Base-by-base conservation (phyloP, 1,140 invertebrate genomes). In the Ganaspis sp. region DNA sequence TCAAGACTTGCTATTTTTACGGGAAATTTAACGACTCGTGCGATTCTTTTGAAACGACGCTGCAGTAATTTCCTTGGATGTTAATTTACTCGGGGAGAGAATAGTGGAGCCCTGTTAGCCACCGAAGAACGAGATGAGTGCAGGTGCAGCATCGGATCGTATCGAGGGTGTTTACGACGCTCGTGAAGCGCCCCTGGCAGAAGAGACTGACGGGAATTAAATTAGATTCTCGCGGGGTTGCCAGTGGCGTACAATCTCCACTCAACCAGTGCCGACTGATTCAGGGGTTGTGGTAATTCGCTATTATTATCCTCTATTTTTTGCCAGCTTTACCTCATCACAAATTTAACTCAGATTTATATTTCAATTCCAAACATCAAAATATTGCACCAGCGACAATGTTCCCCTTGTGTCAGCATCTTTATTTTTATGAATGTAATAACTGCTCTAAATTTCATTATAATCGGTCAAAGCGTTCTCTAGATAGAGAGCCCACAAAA, bases 171-270 rank as follows among this genome's bases (percentile, higher is more conserved):
- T 83, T 84, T 80, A 81, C 81, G 79, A 75, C 78, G 77, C 80
- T 75, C 72, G 77, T 72, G 53, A 74, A 80, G 78, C 72, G 72
- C 79, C 54, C 74, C 69, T 73, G 40, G 75, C 69, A 81, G 70
- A 74, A 76, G 79, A 78, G 80, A 81, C 79, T 84, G 84, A 83
- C 81, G 77, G 75, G 81, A 84, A 87, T 85, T 84, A 81, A 85
- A 87, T 87, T 84, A 87, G 85, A 83, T 81, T 78, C 73, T 72
- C 76, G 75, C 74, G 79, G 77, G 71, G 76, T 80, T 83, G 69
- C 72, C 77, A 72, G 15, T 64, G 58, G 58, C 58, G 58, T 26
- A 64, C 12, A 73, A 79, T 54, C 70, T 77, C 58, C n/a, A 38
- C 29, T 21, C 49, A 17, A 29, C 40, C 42, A 9, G n/a, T 64